These are phyloP conservation scores for Andrena chrysosceles DNA, from an alignment of 2,888 invertebrate genomes.

Conservation along the genomic window DNA sequence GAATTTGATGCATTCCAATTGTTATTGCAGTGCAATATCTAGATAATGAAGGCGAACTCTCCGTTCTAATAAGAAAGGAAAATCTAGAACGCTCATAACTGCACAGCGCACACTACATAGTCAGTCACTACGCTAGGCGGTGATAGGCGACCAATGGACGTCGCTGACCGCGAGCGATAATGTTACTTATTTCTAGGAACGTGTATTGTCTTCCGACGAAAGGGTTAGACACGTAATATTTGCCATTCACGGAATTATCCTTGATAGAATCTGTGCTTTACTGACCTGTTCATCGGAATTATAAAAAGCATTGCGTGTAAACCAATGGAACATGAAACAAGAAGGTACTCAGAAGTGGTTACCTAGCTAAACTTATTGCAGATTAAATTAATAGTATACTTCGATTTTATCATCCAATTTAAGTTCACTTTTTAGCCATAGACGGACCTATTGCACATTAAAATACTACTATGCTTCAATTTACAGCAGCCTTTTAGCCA, in stretches of 20 bases:
- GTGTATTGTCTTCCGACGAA: slow-evolving; percentile 35
- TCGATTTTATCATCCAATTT: not conserved
- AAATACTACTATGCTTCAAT: too few species aligned
- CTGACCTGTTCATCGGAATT: not conserved
- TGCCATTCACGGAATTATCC: slow-evolving; percentile 10
- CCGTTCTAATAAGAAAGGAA: slow-evolving; percentile 52
- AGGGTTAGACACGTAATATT: slow-evolving; percentile 14
- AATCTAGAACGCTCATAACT: slow-evolving; percentile 71
- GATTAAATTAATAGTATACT: not conserved
- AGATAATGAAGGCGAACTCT: slow-evolving; percentile 72
- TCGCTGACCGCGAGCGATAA: slow-evolving; percentile 76
- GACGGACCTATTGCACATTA: too few species aligned
- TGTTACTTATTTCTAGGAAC: slow-evolving; percentile 48
- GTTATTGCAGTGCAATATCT: slow-evolving; percentile 73
- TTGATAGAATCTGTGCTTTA: slow-evolving; percentile 8
- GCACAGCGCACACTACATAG: slow-evolving; percentile 55
- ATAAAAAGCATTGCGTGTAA: not conserved
- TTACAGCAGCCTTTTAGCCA: too few species aligned
- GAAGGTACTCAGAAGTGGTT: not conserved
- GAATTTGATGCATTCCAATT: slow-evolving; percentile 58
- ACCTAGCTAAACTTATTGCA: not conserved
- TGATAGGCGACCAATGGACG: slow-evolving; percentile 81
- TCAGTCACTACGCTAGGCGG: slow-evolving; percentile 69
- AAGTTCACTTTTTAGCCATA: too few species aligned
- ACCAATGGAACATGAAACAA: not conserved